A percentile compares a stretch with the other conserved stretches of the same genome.
Conservation (phyloP, 2,888 invertebrate genomes). For the Cosmia pyralina region DNA sequence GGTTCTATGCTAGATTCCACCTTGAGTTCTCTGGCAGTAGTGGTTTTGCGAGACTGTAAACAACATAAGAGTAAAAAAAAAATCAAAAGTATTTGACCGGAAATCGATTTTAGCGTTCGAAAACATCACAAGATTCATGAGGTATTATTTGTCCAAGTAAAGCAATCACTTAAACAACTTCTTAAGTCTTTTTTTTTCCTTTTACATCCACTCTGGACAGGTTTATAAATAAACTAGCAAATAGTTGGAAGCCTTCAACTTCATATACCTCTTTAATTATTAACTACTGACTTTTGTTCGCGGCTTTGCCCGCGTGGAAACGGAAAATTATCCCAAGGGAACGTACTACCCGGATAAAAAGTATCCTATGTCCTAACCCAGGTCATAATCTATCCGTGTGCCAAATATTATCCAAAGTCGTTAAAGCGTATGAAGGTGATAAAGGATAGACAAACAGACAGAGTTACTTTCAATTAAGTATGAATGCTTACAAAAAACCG, state of each 20-base stretch:
- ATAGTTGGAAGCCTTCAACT: slow-evolving; percentile 39
- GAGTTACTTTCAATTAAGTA: not conserved
- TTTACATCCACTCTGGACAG: slow-evolving; percentile 25
- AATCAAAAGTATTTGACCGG: not conserved
- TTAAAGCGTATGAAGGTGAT: not conserved
- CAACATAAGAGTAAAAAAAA: not conserved
- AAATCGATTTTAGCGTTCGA: slow-evolving; percentile 7
- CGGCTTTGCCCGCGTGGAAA: no score
- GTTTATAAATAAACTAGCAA: slow-evolving; percentile 28
- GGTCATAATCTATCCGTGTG: not conserved
- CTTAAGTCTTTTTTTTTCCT: slow-evolving; percentile 30
- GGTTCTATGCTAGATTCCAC: not conserved
- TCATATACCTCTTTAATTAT: slow-evolving; percentile 4
- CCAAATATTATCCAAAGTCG: not conserved
- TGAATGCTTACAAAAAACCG: no score
- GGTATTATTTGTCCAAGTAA: slow-evolving; percentile 23
- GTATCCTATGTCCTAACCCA: not conserved
- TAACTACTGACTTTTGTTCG: not conserved
- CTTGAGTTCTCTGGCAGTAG: not conserved
- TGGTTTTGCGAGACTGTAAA: not conserved
- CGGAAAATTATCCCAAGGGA: not conserved
- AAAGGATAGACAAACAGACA: not conserved
- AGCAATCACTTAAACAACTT: slow-evolving; percentile 32
- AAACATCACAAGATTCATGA: not conserved
- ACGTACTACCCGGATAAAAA: not conserved